These are phyloP conservation scores for Temnothorax longispinosus DNA, from an alignment of 1,140 invertebrate genomes.

Conservation along the genomic window DNA sequence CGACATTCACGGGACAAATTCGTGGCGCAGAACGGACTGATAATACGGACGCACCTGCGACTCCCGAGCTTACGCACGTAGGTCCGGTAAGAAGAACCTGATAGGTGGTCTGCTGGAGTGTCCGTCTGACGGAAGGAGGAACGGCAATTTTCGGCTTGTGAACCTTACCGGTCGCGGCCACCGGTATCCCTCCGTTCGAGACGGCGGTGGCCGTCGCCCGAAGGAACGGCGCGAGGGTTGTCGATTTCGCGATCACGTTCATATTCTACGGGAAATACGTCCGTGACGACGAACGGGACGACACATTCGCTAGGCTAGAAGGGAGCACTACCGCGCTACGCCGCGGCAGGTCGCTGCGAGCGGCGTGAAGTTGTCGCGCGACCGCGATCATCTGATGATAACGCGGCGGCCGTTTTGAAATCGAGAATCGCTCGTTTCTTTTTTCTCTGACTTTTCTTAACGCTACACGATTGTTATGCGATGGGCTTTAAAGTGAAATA, in stretches of 20 bases:
- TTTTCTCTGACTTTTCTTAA: background rate
- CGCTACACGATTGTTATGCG: background rate
- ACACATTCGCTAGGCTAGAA: background rate
- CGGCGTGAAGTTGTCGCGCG: background rate
- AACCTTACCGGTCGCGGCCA: constrained; percentile 81
- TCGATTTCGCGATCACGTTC: constrained; percentile 89
- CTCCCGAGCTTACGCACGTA: constrained; percentile 86
- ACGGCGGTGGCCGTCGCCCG: constrained; percentile 87
- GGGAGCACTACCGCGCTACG: background rate
- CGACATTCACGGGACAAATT: background rate
- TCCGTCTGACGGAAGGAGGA: constrained; percentile 63
- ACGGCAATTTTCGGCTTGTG: constrained; percentile 82
- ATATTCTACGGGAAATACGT: constrained; percentile 82
- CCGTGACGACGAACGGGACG: background rate
- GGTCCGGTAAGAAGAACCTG: constrained; percentile 86
- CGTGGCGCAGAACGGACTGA: background rate
- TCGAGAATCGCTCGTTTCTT: background rate
- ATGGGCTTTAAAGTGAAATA: no score
- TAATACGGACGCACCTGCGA: constrained; percentile 83
- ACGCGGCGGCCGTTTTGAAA: background rate
- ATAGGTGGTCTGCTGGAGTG: constrained; percentile 79
- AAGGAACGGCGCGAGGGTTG: constrained; percentile 87
- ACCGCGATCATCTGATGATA: background rate
- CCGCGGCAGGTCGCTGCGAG: background rate
- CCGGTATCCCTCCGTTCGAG: constrained; percentile 86